phyloP scores from a whole-genome alignment of 2,113 vertebrate species.

The Phocoena phocoena region DNA sequence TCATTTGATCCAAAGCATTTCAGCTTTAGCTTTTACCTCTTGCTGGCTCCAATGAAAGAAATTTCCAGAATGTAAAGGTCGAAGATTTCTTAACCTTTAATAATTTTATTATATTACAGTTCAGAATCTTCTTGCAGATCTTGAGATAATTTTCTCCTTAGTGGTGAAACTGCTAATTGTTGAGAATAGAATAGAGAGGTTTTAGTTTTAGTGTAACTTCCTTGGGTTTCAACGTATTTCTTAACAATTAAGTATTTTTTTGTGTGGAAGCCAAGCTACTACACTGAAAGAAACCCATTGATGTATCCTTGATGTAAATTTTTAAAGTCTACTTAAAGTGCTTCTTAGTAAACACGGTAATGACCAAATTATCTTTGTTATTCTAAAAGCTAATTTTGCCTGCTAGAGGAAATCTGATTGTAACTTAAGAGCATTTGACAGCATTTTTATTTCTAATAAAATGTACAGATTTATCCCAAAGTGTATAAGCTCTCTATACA shows the following conservation, averaged over 20 bases:
- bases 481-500: not conserved
- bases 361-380: not conserved
- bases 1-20: conserved; percentile 43
- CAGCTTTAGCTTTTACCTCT: not conserved
- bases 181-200: not conserved
- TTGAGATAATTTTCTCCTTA: not conserved
- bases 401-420: not conserved
- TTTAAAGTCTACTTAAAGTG: not conserved
- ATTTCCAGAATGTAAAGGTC: not conserved
- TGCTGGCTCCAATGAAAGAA: not conserved
- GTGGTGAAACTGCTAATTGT: not conserved
- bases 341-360: conserved; percentile 10
- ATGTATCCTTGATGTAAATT: not conserved
- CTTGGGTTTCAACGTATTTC: not conserved
- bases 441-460: not conserved
- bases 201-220: not conserved
- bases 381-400: conserved; percentile 4
- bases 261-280: not conserved
- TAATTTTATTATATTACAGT: not conserved
- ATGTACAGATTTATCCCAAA: not conserved
- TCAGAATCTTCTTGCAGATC: not conserved
- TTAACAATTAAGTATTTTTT: not conserved
- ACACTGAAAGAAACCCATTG: not conserved
- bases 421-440: not conserved
- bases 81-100: conserved; percentile 12